Percentiles rank a stretch among this genome's conserved stretches.
Evolutionary conservation across 2,797 vertebrate species (phyloP).

Genomic region (Melanotaenia trifasciata): DNA sequence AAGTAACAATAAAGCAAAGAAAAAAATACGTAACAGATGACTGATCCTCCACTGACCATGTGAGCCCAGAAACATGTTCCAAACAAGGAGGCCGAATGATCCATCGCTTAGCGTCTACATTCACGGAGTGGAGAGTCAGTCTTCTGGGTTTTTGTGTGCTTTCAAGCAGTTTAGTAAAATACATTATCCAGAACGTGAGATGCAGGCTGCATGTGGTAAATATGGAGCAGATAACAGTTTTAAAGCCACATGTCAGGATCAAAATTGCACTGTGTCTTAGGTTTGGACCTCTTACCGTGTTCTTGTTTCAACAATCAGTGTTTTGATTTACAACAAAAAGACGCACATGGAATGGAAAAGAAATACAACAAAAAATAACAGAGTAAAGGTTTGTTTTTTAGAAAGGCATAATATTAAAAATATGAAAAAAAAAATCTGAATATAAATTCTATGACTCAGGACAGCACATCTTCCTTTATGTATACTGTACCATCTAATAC

Average conservation of each 20-base stretch:
- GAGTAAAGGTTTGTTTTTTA: slow-evolving; percentile 40
- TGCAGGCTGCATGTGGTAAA: slow-evolving; percentile 22
- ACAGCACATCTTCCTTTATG: slow-evolving; percentile 63
- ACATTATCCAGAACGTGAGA: slow-evolving; percentile 25
- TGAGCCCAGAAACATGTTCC: slow-evolving; percentile 40
- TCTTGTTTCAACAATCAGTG: slow-evolving; percentile 40
- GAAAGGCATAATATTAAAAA: slow-evolving; percentile 74
- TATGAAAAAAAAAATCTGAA: slow-evolving; percentile 42
- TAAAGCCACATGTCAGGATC: slow-evolving; percentile 19
- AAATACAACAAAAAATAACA: slow-evolving; percentile 55
- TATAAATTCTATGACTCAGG: slow-evolving; percentile 70
- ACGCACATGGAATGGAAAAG: slow-evolving; percentile 71
- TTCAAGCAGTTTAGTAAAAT: slow-evolving; percentile 49
- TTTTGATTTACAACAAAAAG: slow-evolving; percentile 57
- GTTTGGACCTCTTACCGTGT: slow-evolving; percentile 46
- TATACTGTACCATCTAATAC: slow-evolving; percentile 63
- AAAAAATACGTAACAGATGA: slow-evolving; percentile 66
- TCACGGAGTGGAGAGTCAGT: slow-evolving; percentile 22
- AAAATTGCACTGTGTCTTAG: slow-evolving; percentile 20
- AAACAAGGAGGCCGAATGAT: slow-evolving; percentile 38
- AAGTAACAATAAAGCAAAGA: slow-evolving; percentile 48
- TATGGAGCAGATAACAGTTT: slow-evolving; percentile 38
- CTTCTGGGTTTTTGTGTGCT: slow-evolving; percentile 27
- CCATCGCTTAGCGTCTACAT: slow-evolving; percentile 44
- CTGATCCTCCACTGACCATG: slow-evolving; percentile 36